Evolutionary conservation across 2,113 vertebrate species (phyloP).

Genomic region (Herpailurus yagouaroundi): DNA sequence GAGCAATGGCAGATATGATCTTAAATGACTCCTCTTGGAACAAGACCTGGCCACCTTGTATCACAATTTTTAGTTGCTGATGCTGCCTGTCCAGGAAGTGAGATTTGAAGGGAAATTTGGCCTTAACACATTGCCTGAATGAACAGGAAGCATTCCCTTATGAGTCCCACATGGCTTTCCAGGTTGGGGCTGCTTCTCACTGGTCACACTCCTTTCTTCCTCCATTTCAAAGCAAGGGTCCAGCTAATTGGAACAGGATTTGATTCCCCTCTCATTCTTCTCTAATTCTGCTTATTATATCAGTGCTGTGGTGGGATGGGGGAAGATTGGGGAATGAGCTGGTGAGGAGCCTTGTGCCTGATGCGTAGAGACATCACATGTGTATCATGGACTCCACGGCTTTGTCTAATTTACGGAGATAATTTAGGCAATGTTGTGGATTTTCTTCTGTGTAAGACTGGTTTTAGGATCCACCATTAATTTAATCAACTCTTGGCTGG

Average conservation of each 20-base stretch:
- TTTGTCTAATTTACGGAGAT: neutral
- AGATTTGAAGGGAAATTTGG: neutral
- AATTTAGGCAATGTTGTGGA: neutral
- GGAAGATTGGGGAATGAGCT: neutral
- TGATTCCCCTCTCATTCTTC: neutral
- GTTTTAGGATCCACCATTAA: neutral
- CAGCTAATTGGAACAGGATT: neutral
- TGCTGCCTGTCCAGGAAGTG: neutral
- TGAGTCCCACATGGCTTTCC: accelerated
- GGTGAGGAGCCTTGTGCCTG: neutral
- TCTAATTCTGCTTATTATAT: neutral
- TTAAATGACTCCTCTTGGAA: neutral
- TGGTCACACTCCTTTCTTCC: neutral
- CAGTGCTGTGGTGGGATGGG: too few species aligned
- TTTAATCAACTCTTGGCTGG: neutral
- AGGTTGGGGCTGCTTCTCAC: neutral
- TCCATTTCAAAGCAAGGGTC: neutral
- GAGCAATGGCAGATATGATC: neutral
- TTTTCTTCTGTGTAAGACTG: neutral
- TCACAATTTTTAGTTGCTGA: neutral
- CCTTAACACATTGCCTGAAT: neutral
- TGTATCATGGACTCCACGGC: neutral
- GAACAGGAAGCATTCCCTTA: neutral
- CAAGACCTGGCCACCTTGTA: neutral
- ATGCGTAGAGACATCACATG: neutral